Evolutionary conservation across 2,797 vertebrate genomes (phyloP).

Genomic region (Enteromius afrohamiltoni): DNA sequence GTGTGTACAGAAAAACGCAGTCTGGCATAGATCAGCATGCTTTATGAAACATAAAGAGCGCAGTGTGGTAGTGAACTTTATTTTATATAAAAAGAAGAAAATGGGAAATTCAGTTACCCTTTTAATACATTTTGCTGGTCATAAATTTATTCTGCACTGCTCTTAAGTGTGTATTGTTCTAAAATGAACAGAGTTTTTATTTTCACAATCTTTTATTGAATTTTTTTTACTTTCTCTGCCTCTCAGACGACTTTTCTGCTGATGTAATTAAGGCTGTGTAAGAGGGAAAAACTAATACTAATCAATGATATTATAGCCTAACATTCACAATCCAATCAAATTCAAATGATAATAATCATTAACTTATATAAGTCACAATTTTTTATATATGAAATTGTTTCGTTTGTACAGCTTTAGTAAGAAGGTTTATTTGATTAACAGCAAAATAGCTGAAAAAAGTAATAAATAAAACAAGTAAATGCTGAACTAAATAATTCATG

Average conservation of each 20-base stretch:
- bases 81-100: neutral
- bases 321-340: neutral
- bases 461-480: neutral
- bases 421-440: neutral
- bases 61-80: neutral
- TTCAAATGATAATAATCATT: neutral
- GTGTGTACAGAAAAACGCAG: neutral
- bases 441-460: neutral
- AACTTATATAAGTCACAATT: neutral
- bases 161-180: too few relatives aligned
- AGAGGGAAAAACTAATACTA: neutral
- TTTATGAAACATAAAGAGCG: conserved; percentile 9
- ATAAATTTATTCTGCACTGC: neutral
- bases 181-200: neutral
- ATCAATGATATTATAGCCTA: neutral
- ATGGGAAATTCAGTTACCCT: neutral
- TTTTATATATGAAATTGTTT: neutral
- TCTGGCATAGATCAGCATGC: neutral
- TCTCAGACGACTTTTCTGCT: neutral
- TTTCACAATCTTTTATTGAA: neutral
- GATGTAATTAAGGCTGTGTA: neutral
- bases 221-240: neutral
- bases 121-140: neutral
- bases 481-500: neutral
- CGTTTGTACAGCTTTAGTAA: neutral